Percentiles rank a stretch among this genome's conserved stretches.
phyloP scores from a whole-genome alignment of 2,888 invertebrate genomes.

The Synergus gifuensis region DNA sequence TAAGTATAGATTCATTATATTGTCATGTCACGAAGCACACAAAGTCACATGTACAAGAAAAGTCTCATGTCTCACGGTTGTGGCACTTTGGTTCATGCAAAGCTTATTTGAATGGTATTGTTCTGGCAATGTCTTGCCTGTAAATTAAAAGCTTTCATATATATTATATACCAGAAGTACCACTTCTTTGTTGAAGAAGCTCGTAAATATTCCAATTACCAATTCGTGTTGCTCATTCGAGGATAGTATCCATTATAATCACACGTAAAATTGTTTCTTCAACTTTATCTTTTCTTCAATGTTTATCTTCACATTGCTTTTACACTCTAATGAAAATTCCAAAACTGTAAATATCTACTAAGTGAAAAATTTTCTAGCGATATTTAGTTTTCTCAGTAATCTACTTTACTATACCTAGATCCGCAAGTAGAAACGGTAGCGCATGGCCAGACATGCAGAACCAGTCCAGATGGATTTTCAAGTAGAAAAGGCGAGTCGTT shows the following conservation, averaged over 20 bases:
- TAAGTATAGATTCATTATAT: slow-evolving; percentile 27
- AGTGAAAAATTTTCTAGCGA: no score
- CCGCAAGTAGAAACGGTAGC: background rate
- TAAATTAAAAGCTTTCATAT: slow-evolving; percentile 30
- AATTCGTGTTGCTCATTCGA: slow-evolving; percentile 26
- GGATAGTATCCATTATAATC: slow-evolving; percentile 20
- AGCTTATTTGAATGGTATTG: slow-evolving; percentile 33
- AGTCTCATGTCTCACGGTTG: slow-evolving; percentile 9
- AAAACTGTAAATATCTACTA: no score
- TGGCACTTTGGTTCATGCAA: slow-evolving; percentile 25
- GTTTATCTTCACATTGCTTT: no score
- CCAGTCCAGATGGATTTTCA: background rate
- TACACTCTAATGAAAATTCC: no score
- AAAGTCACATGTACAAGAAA: slow-evolving; percentile 14
- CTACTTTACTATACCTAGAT: no score
- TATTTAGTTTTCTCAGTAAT: no score
- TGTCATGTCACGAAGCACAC: background rate
- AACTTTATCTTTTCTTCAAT: no score
- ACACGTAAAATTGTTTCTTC: slow-evolving; percentile 29
- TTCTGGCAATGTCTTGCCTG: slow-evolving; percentile 17
- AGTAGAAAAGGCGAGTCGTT: background rate
- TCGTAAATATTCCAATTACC: slow-evolving; percentile 26
- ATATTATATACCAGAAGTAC: background rate
- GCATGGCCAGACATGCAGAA: background rate
- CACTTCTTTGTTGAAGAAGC: slow-evolving; percentile 21